Base-by-base conservation (phyloP, 2,797 vertebrate species). In the Pipistrellus nathusii region DNA sequence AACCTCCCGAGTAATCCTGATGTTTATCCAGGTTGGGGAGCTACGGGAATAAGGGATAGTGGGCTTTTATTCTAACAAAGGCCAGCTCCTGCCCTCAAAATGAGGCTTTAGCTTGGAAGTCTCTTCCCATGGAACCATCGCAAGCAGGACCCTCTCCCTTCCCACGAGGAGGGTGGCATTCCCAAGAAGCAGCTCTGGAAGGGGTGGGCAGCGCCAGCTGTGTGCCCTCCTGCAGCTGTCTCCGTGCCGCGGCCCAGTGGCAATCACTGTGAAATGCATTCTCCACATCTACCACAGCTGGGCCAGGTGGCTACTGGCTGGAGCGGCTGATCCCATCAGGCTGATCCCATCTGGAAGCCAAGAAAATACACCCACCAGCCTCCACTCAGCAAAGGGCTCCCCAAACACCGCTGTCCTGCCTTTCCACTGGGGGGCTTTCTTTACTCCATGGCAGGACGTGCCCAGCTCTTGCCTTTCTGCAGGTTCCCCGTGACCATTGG, bases 211-310 rank as follows among this genome's bases (percentile, higher is more conserved):
- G 25, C 3, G 0, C 89, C 89, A 96, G 94, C 95, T 94, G 85
- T 35, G 69, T 55, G 14, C 41, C 68, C 20, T 64, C 72, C 81
- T 73, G 72, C 95, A 96, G 93, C 96, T 95, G 96, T 86, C 91
- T 55, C 62, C 3, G n/a, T 6, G 14, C 66, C 1, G 0, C 20
- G 76, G 62, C 77, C 93, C 89, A 23, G 0, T 53, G 68, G 75
- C 93, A 95, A 76, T 46, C 90, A 73, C 95, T 68, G 68, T 94
- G 92, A 96, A 95, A 95, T 96, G 59, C 75, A 85, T 96, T 95
- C 92, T 96, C 90, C 85, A 75, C 83, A 68, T 91, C 83, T 83
- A 53, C 92, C 66, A 72, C 48, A 76, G 75, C 82, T 35, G 80
- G 53, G 48, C 88, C 96, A 96, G 92, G 53, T 96, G 93, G 75